Percentiles rank a stretch among this genome's conserved stretches.
Conservation (phyloP, 2,797 vertebrate genomes). For the Anguilla anguilla region DNA sequence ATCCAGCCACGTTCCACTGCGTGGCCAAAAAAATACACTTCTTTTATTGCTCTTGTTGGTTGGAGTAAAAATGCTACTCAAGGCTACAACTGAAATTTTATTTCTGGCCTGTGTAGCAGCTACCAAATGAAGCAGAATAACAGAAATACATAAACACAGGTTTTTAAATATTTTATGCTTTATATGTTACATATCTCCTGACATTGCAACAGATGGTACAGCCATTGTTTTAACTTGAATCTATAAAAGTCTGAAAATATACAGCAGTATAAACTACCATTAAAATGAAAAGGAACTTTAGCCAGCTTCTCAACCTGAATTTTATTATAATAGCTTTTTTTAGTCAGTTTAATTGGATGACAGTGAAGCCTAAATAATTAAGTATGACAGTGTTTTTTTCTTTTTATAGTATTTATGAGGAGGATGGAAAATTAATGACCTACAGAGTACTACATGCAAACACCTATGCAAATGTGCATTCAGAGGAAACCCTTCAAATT, state of each 20-base stretch:
- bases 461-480: background rate
- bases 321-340: constrained; percentile 80
- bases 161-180: constrained; percentile 55
- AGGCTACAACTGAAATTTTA: constrained; percentile 64
- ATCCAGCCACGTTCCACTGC: constrained; percentile 65
- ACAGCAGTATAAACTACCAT: constrained; percentile 49
- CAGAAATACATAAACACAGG: constrained; percentile 36
- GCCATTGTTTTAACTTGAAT: constrained; percentile 56
- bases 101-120: constrained; percentile 57
- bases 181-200: constrained; percentile 60
- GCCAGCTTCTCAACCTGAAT: constrained; percentile 83
- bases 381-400: constrained; percentile 67
- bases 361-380: constrained; percentile 76
- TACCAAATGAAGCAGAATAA: constrained; percentile 69
- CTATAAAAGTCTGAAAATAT: constrained; percentile 45
- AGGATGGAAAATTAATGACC: constrained; percentile 60
- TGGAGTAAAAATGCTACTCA: constrained; percentile 65
- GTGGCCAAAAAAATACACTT: constrained; percentile 60
- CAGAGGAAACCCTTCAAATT: no score
- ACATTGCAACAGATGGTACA: constrained; percentile 76
- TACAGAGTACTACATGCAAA: constrained; percentile 54
- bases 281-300: constrained; percentile 69
- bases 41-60: constrained; percentile 48
- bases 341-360: constrained; percentile 81
- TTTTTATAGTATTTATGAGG: constrained; percentile 54